phyloP scores from a whole-genome alignment of 2,113 vertebrate species.

The Nettapus auritus region DNA sequence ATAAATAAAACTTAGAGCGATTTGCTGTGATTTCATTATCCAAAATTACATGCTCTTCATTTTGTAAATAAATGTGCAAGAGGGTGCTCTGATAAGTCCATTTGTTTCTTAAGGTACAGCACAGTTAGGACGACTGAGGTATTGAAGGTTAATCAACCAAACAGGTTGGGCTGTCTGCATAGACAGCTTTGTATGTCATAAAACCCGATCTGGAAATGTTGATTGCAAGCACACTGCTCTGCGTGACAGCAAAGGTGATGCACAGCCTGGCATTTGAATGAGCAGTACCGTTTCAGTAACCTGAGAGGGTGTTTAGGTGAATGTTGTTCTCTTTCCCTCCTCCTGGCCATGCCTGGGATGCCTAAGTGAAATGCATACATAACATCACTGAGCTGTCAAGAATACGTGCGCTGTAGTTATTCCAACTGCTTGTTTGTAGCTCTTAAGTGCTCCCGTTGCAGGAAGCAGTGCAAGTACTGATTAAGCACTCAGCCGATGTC shows the following conservation, averaged over 20 bases:
- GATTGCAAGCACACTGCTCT: background rate
- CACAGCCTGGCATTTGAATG: background rate
- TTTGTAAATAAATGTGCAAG: background rate
- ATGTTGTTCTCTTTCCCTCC: background rate
- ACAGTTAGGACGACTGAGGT: too few relatives aligned
- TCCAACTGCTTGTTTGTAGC: rapidly evolving
- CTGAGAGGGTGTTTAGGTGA: background rate
- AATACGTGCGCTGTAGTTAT: rapidly evolving
- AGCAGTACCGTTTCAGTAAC: rapidly evolving
- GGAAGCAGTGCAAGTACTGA: slow-evolving; percentile 93
- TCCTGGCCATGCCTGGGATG: background rate
- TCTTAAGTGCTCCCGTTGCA: slow-evolving; percentile 39
- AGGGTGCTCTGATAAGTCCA: background rate
- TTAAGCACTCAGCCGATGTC: slow-evolving; percentile 95
- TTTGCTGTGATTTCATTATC: background rate
- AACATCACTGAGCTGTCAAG: rapidly evolving
- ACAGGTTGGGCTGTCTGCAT: background rate
- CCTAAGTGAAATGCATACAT: rapidly evolving
- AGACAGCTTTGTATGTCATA: background rate
- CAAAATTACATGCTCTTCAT: background rate
- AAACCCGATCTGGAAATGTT: background rate
- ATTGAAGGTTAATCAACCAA: rapidly evolving
- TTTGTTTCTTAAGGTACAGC: background rate
- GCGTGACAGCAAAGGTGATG: background rate
- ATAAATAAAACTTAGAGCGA: background rate